Evolutionary conservation across 2,888 invertebrate genomes (phyloP), one percentile per base, ranked within the genome.

Genomic region (Sminthurides aquaticus): DNA sequence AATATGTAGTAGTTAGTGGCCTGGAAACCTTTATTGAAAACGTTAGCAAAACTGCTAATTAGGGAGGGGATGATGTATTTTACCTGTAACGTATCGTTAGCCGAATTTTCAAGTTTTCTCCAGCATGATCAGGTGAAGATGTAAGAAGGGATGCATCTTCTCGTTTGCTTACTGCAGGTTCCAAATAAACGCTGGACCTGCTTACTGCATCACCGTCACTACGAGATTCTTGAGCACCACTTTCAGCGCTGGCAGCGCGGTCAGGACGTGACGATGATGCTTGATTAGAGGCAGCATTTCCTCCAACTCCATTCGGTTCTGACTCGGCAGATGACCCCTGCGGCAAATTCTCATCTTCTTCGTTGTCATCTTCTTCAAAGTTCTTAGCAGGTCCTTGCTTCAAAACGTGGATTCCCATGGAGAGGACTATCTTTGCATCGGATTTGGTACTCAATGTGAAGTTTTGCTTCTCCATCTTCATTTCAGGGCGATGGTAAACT

Each of bases 401-500:
- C 1, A 67, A 62, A 1, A 68, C 60, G 49, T 64, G 66, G 2
- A 75, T 66, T 49, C 69, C 66, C 73, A 75, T 71, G 24, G 67
- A 66, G 43, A 75, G 60, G 15, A 67, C 64, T 0, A 75, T 67
- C 65, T 74, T 75, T 0, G 73, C 73, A 54, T 75, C 75, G 34
- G 70, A 69, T 56, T 67, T 64, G 15, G 70, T 68, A 43, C 69
- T 72, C 28, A 75, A 48, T 2, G 69, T 62, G 24, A 75, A 71
- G 48, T 69, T 71, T 63, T 75, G 73, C 55, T 74, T 75, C 29
- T 71, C 69, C 65, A 75, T 62, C 20, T 62, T 70, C 75, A 75
- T 72, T 43, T 71, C 69, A 18, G 71, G 71, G 11, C 73, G 69
- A 49, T 71, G 69, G 62, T 69, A 73, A 1, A 75, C 68, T 5